Base-by-base conservation (phyloP, 2,113 vertebrate species). In the Cricetomys ansorgei region DNA sequence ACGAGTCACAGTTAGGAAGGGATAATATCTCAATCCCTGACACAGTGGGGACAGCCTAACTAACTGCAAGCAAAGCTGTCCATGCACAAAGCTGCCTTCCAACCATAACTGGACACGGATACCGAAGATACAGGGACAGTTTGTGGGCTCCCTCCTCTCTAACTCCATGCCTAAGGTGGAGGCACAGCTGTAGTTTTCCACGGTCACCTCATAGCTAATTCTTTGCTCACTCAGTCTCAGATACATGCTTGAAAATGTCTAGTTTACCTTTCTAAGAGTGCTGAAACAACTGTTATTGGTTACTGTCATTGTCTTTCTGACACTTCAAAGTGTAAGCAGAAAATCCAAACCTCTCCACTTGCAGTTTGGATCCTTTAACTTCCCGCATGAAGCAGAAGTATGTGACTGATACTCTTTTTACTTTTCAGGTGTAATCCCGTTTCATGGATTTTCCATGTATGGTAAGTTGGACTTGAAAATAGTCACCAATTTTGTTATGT, bases 361-460 rank as follows among this genome's bases (percentile, higher is more conserved):
- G 77, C 6, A 27, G 31, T 85, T 89, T 92, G 85, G 79, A 83
- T 55, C 43, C 17, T 80, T 84, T 94, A 40, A 91, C 7, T 87
- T 92, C 88, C 81, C n/a, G 40, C 70, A 75, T 75, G 62, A 88
- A 87, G 50, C 79, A 96, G 21, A 76, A 7, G 1, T 29, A 9
- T 94, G 25, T 75, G 53, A 95, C 6, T 94, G 92, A 7, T 79
- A 94, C 97, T 0, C 98, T 94, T 93, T 98, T 0, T 98, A 1
- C 94, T 93, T 98, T 98, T 45, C 98, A 99, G 99, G 99, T 98
- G 99, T 99, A 2, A 99, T 99, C 93, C 99, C 99, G 75, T 99
- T 99, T 92, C 99, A 99, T 53, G 99, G 99, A 75, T 99, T 99
- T 98, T 99, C 99, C 85, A 99, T 99, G 99, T 99, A 99, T 92